Evolutionary conservation across 2,888 invertebrate genomes (phyloP).

Genomic region (Andrena bicolor): DNA sequence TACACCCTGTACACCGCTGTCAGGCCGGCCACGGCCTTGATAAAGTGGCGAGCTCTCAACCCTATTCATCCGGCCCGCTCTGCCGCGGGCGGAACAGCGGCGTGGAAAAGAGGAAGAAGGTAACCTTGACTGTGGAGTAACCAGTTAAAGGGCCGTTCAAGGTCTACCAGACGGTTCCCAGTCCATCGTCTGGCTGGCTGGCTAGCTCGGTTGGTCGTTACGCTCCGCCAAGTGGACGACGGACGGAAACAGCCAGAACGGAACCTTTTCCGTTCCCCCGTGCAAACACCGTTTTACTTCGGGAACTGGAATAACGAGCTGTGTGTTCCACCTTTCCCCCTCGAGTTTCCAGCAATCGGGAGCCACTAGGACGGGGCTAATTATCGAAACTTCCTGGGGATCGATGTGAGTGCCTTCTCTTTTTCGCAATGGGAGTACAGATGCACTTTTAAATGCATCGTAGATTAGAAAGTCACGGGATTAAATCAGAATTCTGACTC

Average conservation of each 20-base stretch:
- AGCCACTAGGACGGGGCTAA: constrained; percentile 18
- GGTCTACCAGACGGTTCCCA: constrained; percentile 75
- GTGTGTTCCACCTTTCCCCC: constrained; percentile 16
- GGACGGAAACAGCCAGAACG: constrained; percentile 70
- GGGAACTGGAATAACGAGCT: constrained; percentile 56
- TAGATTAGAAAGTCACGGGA: not conserved
- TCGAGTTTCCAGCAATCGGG: constrained; percentile 8
- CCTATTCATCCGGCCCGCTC: constrained; percentile 67
- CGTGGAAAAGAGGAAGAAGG: constrained; percentile 70
- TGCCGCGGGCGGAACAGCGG: constrained; percentile 26
- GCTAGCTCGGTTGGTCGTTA: constrained; percentile 67
- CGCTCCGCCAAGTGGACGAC: constrained; percentile 73
- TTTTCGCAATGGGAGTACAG: not conserved
- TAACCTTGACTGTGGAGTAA: constrained; percentile 76
- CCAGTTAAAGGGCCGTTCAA: constrained; percentile 79
- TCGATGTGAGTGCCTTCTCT: not conserved
- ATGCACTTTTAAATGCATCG: too few species aligned
- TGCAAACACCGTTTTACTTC: constrained; percentile 61
- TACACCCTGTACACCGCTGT: constrained; percentile 29
- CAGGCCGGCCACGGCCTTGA: constrained; percentile 63
- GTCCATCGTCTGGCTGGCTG: constrained; percentile 63
- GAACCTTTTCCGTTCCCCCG: constrained; percentile 69
- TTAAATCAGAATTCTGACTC: not conserved
- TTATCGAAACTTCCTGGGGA: constrained; percentile 21
- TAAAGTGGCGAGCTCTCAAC: constrained; percentile 70